These are phyloP conservation scores for Numenius arquata DNA, from an alignment of 2,113 vertebrate genomes.

Conservation along the genomic window DNA sequence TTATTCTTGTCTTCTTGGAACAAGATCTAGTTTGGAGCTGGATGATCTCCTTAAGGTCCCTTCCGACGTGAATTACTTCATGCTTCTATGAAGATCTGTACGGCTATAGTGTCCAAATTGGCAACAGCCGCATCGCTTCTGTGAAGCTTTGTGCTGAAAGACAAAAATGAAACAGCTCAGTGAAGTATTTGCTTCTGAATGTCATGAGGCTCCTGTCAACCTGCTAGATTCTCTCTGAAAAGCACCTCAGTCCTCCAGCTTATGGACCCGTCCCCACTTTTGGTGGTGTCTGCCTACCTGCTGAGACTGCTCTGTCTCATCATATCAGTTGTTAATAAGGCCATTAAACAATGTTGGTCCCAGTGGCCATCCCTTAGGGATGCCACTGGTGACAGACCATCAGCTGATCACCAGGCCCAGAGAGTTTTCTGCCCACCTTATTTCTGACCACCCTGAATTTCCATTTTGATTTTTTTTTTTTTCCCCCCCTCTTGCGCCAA, in stretches of 20 bases:
- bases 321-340: too few relatives aligned
- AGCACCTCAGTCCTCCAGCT: neutral
- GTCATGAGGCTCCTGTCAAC: neutral
- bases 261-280: neutral
- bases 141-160: neutral
- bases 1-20: neutral
- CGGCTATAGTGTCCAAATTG: accelerated
- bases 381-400: too few relatives aligned
- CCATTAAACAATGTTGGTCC: neutral
- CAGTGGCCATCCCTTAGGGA: neutral
- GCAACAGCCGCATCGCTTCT: neutral
- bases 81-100: neutral
- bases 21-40: neutral
- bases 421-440: neutral
- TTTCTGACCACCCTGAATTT: neutral
- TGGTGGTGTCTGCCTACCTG: accelerated
- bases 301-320: neutral
- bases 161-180: neutral
- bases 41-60: neutral
- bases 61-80: neutral
- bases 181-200: neutral
- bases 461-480: neutral
- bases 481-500: neutral
- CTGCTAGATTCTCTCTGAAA: neutral
- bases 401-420: neutral